A percentile compares a stretch with the other conserved stretches of the same genome.
Conservation (phyloP, 2,113 vertebrate species). For the Podarcis cretensis region DNA sequence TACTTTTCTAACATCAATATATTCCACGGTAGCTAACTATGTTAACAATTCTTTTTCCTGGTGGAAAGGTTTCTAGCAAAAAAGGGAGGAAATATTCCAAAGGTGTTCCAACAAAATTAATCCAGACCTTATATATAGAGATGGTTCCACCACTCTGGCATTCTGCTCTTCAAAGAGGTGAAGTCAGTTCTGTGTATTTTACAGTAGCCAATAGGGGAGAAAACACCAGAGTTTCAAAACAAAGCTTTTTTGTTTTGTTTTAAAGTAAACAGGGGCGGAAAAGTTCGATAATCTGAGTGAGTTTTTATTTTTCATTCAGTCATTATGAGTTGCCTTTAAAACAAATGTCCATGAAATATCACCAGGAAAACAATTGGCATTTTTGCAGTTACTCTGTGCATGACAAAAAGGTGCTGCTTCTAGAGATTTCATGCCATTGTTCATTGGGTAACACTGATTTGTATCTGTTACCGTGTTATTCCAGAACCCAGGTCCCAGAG, state of each 20-base stretch:
- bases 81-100: background rate
- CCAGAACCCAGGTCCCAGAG: conserved; percentile 81
- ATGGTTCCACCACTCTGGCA: background rate
- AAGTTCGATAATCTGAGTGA: conserved; percentile 12
- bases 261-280: background rate
- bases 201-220: background rate
- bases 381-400: conserved; percentile 64
- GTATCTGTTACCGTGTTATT: conserved; percentile 79
- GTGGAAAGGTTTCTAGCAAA: conserved; percentile 71
- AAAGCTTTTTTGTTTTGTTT: conserved; percentile 15
- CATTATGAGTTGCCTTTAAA: conserved; percentile 32
- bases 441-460: conserved; percentile 45
- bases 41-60: conserved; percentile 56
- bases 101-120: conserved; percentile 40
- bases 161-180: conserved; percentile 10
- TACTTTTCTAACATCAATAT: background rate
- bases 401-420: conserved; percentile 73
- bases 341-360: conserved; percentile 34
- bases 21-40: background rate
- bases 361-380: conserved; percentile 12
- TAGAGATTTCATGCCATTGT: conserved; percentile 53
- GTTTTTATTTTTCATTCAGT: conserved; percentile 59
- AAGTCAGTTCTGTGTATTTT: background rate
- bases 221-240: background rate
- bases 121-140: background rate